Evolutionary conservation across 2,888 invertebrate genomes (phyloP).

Genomic region (Piscicola geometra): DNA sequence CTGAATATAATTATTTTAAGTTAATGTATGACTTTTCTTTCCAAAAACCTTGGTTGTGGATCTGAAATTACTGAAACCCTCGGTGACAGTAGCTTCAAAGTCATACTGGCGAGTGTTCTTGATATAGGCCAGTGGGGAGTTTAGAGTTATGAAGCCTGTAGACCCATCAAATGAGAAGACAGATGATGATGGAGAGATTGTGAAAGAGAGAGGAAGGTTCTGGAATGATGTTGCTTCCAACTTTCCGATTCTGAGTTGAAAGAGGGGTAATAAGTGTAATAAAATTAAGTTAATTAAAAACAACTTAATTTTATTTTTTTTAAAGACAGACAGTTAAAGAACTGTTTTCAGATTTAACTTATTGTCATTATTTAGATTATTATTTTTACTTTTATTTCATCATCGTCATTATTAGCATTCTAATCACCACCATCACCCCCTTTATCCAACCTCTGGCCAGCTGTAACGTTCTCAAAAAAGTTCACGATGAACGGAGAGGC

Average conservation of each 20-base stretch:
- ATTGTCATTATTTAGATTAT: no score
- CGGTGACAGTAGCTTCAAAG: slow-evolving; percentile 35
- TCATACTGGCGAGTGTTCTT: slow-evolving; percentile 36
- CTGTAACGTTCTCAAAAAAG: slow-evolving; percentile 36
- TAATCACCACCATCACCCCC: no score
- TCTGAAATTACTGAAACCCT: slow-evolving; percentile 26
- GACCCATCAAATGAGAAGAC: slow-evolving; percentile 36
- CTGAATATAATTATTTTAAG: background rate
- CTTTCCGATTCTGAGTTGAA: slow-evolving; percentile 39
- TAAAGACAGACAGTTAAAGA: no score
- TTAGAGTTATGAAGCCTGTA: slow-evolving; percentile 36
- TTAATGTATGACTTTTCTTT: no score
- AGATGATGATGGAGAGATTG: background rate
- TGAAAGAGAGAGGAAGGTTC: slow-evolving; percentile 38
- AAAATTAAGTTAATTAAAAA: no score
- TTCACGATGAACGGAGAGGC: slow-evolving; percentile 35
- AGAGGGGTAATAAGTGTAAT: no score
- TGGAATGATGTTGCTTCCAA: slow-evolving; percentile 43
- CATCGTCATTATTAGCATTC: no score
- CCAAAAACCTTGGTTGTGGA: slow-evolving; percentile 34
- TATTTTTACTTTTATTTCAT: no score
- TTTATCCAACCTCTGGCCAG: slow-evolving; percentile 23
- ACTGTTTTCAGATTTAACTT: no score
- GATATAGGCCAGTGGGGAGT: slow-evolving; percentile 19
- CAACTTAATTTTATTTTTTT: no score